phyloP scores from a whole-genome alignment of 2,113 vertebrate species.

The Austrofundulus limnaeus region DNA sequence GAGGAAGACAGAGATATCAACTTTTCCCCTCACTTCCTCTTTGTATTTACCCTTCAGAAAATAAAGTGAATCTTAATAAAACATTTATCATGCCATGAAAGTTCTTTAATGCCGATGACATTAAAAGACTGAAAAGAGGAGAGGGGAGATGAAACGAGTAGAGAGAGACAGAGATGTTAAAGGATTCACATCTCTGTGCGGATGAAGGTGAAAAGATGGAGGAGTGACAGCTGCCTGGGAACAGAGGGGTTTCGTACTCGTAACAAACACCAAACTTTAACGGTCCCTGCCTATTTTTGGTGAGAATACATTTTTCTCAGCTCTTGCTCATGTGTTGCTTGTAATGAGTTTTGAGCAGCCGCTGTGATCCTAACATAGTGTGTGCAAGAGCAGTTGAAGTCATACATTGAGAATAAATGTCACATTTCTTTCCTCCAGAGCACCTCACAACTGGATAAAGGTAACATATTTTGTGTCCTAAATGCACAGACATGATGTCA shows the following conservation, averaged over 20 bases:
- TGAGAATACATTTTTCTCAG: slow-evolving; percentile 5
- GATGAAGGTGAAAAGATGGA: slow-evolving; percentile 43
- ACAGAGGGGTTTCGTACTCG: not conserved
- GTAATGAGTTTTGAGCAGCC: no score
- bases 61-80: slow-evolving; percentile 69
- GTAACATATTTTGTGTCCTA: no score
- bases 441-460: no score
- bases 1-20: slow-evolving; percentile 61
- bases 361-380: no score
- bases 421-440: no score
- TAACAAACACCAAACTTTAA: not conserved
- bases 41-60: slow-evolving; percentile 78
- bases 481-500: no score
- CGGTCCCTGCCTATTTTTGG: not conserved
- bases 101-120: slow-evolving; percentile 73
- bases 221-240: not conserved
- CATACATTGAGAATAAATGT: no score
- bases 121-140: slow-evolving; percentile 65
- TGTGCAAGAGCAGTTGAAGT: no score
- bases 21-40: slow-evolving; percentile 67
- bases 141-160: slow-evolving; percentile 39
- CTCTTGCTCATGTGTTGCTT: no score
- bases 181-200: slow-evolving; percentile 21
- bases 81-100: slow-evolving; percentile 80
- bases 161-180: slow-evolving; percentile 3